Evolutionary conservation across 2,797 vertebrate genomes (phyloP).

Genomic region (Anguilla obscura): DNA sequence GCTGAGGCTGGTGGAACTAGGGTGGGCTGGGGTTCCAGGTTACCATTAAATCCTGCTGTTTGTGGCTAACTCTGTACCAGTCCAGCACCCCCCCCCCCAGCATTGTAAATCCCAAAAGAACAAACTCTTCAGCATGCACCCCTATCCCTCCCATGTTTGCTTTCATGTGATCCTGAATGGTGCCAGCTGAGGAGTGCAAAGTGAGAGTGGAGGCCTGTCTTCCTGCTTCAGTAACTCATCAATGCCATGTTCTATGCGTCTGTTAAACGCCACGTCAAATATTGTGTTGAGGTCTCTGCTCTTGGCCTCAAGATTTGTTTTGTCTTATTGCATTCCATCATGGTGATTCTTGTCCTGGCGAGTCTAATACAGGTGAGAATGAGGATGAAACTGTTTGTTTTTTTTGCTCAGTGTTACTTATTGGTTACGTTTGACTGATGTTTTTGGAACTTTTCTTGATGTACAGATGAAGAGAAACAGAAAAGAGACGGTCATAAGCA

Average conservation of each 20-base stretch:
- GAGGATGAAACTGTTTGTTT: background rate
- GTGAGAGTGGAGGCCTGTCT: conserved; percentile 5
- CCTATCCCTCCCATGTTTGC: conserved; percentile 38
- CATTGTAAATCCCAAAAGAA: conserved; percentile 35
- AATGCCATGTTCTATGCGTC: conserved; percentile 24
- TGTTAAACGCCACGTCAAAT: background rate
- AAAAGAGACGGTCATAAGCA: conserved; percentile 23
- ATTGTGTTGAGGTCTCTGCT: background rate
- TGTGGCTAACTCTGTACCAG: conserved; percentile 56
- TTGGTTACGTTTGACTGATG: background rate
- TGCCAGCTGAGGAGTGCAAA: conserved; percentile 61
- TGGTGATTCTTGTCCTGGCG: background rate
- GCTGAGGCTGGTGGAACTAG: conserved; percentile 34
- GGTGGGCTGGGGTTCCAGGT: conserved; percentile 32
- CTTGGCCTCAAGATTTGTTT: background rate
- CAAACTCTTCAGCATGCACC: background rate
- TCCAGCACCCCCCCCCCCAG: conserved; percentile 24
- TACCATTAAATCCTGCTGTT: conserved; percentile 41
- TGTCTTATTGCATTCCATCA: background rate
- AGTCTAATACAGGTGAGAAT: background rate
- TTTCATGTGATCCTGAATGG: conserved; percentile 52
- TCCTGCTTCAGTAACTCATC: conserved; percentile 50
- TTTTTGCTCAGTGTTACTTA: background rate
- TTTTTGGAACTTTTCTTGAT: background rate
- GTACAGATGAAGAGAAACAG: conserved; percentile 10